These are phyloP conservation scores for Sphaerodactylus townsendi DNA, from an alignment of 2,113 vertebrate species.

Conservation along the genomic window DNA sequence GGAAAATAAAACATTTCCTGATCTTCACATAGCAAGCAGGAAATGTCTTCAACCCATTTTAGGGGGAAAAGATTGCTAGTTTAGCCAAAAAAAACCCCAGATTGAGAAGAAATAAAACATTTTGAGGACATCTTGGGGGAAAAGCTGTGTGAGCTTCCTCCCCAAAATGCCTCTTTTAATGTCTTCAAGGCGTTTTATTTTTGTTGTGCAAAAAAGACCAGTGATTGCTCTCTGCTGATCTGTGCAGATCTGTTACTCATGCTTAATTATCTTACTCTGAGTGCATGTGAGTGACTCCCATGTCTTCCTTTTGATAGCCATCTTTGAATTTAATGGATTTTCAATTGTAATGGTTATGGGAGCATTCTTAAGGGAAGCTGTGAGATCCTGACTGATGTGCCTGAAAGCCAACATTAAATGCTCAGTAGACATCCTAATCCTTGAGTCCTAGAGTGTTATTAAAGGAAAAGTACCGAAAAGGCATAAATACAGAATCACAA, in stretches of 20 bases:
- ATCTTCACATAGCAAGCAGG: no score
- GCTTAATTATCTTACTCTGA: constrained; percentile 14
- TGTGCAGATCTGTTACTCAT: constrained; percentile 12
- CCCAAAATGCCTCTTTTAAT: no score
- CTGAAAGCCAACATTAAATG: constrained; percentile 30
- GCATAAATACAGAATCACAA: constrained; percentile 24
- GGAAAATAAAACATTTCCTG: no score
- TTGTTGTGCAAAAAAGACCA: no score
- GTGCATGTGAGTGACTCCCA: constrained; percentile 44
- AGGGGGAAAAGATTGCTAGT: no score
- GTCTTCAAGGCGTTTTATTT: no score
- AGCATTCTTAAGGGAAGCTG: constrained; percentile 45
- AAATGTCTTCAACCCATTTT: no score
- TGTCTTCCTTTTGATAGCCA: constrained; percentile 52
- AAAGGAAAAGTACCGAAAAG: constrained; percentile 14
- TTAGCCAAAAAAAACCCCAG: no score
- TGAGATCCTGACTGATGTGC: constrained; percentile 28
- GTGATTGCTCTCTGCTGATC: constrained; percentile 9
- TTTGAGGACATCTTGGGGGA: no score
- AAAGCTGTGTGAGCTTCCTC: no score
- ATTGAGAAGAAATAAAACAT: no score
- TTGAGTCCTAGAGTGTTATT: constrained; percentile 13
- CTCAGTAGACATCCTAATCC: constrained; percentile 31
- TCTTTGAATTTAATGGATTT: constrained; percentile 46
- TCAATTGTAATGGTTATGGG: constrained; percentile 41